Evolutionary conservation across 2,797 vertebrate genomes (phyloP).

Genomic region (Poeciliopsis infans): DNA sequence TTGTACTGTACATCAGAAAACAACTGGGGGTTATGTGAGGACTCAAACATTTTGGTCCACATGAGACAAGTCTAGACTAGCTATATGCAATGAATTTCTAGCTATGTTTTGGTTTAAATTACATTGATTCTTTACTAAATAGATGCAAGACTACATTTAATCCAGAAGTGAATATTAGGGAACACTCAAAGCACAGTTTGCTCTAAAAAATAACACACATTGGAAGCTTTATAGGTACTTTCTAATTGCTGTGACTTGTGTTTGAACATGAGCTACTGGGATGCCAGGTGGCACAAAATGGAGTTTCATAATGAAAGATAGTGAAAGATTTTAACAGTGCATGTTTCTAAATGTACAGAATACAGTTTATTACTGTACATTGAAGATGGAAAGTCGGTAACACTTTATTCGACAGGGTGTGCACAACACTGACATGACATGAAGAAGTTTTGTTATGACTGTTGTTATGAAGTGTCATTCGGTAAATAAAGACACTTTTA

Average conservation of each 20-base stretch:
- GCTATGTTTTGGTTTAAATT: constrained; percentile 28
- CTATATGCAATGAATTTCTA: constrained; percentile 18
- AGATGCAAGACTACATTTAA: constrained; percentile 44
- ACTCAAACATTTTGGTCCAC: constrained; percentile 12
- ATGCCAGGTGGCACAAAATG: background rate
- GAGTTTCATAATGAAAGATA: background rate
- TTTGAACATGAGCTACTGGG: constrained; percentile 17
- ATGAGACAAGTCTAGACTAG: background rate
- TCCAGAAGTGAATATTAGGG: constrained; percentile 37
- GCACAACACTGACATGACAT: too few species aligned
- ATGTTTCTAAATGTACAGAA: background rate
- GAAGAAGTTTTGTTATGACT: too few species aligned
- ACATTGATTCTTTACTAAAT: constrained; percentile 32
- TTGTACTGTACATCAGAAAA: background rate
- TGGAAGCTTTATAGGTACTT: constrained; percentile 51
- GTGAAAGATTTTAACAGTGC: background rate
- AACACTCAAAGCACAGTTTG: constrained; percentile 70
- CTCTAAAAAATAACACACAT: constrained; percentile 79
- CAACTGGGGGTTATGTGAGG: constrained; percentile 14
- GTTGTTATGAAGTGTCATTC: too few species aligned
- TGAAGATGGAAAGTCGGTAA: background rate
- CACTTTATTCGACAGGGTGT: too few species aligned
- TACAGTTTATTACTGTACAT: background rate
- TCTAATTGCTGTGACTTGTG: constrained; percentile 47
- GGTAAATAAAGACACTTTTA: too few species aligned